Conservation (phyloP, 1,140 invertebrate genomes). For the Drosophila suzukii region DNA sequence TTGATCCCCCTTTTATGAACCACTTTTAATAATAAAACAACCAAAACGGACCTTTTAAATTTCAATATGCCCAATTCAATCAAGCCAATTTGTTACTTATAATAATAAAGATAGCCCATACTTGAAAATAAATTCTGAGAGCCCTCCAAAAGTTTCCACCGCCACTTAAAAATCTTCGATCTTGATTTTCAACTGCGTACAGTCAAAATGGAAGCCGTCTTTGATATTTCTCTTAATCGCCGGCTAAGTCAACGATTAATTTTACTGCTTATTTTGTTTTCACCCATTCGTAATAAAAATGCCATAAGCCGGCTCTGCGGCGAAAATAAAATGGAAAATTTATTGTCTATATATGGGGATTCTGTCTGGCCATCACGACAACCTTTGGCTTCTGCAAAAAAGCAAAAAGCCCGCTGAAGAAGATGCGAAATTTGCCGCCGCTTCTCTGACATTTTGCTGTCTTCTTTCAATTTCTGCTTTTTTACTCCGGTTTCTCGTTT, state of each 20-base stretch:
- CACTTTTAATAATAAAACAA: background rate
- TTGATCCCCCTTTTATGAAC: background rate
- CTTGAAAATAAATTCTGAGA: background rate
- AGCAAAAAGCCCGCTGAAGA: constrained; percentile 3
- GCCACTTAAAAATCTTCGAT: constrained; percentile 19
- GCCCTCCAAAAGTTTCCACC: constrained; percentile 24
- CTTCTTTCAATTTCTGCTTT: constrained; percentile 24
- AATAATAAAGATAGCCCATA: constrained; percentile 25
- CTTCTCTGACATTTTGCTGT: constrained; percentile 28
- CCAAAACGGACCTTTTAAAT: too few relatives aligned
- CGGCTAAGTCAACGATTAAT: constrained; percentile 76
- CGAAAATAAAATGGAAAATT: constrained; percentile 79
- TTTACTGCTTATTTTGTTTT: constrained; percentile 82
- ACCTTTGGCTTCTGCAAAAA: constrained; percentile 67
- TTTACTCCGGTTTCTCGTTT: constrained; percentile 51
- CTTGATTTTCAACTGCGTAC: constrained; percentile 1
- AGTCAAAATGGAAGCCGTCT: constrained; percentile 64
- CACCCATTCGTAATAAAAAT: constrained; percentile 66
- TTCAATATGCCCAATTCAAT: background rate
- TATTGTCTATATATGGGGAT: constrained; percentile 68
- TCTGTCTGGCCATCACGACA: constrained; percentile 33
- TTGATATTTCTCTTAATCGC: constrained; percentile 53
- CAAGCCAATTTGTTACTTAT: constrained; percentile 7
- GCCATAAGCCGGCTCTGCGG: constrained; percentile 52
- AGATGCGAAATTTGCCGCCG: constrained; percentile 43